phyloP scores from a whole-genome alignment of 2,888 invertebrate species.

The Sarcophaga subvicina region DNA sequence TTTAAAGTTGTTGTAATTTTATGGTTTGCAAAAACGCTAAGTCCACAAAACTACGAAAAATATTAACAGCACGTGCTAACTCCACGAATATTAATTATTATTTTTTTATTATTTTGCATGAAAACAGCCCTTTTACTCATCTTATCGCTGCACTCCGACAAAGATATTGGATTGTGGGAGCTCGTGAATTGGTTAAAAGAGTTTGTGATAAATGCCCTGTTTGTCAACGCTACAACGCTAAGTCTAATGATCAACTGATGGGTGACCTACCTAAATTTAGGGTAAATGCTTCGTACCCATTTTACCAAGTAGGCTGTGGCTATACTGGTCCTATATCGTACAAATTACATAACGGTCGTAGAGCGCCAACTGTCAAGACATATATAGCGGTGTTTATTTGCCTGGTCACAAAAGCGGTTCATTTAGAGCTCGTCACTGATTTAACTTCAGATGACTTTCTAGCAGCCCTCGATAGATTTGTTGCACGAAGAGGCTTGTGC shows the following conservation, averaged over 20 bases:
- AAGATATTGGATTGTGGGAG: conserved; percentile 20
- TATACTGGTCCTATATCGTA: no score
- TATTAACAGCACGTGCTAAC: no score
- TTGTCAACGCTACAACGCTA: conserved; percentile 19
- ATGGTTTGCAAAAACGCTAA: no score
- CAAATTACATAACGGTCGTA: no score
- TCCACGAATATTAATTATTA: background rate
- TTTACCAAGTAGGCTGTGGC: no score
- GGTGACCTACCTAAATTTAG: conserved; percentile 10
- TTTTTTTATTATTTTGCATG: conserved; percentile 1
- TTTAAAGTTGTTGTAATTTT: no score
- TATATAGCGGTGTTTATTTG: no score
- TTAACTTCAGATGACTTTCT: conserved; percentile 5
- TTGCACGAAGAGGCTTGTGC: background rate
- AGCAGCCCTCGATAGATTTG: conserved; percentile 8
- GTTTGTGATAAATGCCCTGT: background rate
- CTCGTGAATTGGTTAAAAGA: conserved; percentile 1
- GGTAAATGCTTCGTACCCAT: conserved; percentile 7
- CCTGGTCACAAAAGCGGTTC: background rate
- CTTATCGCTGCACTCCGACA: conserved; percentile 4
- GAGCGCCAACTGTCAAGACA: no score
- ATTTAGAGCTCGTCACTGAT: no score
- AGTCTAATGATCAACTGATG: background rate
- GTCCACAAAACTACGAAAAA: no score
- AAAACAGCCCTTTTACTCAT: background rate